Percentiles rank a stretch among this genome's conserved stretches.
Conservation (phyloP, 2,113 vertebrate genomes). For the Arenaria interpres region DNA sequence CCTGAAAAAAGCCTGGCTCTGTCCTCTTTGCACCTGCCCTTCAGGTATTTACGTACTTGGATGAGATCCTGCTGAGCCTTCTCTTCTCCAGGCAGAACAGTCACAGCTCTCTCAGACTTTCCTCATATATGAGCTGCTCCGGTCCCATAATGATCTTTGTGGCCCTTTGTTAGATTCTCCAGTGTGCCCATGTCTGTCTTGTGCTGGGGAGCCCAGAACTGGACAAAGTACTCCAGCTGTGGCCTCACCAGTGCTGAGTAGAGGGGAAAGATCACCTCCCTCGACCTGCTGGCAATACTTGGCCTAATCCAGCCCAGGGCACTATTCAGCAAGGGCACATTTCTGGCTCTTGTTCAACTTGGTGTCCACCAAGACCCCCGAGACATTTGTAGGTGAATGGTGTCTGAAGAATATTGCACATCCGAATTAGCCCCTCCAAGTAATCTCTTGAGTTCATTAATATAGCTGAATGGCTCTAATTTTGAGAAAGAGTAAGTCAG, state of each 20-base stretch:
- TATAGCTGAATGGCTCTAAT: background rate
- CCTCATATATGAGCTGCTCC: background rate
- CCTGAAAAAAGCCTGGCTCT: background rate
- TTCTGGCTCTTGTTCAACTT: background rate
- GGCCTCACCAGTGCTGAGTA: background rate
- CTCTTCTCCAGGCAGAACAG: background rate
- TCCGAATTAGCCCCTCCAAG: background rate
- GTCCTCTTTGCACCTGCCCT: background rate
- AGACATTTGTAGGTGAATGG: background rate
- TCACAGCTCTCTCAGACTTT: background rate
- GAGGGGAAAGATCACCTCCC: too few relatives aligned
- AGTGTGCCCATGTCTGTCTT: background rate
- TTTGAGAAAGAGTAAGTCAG: background rate
- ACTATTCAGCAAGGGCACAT: too few relatives aligned
- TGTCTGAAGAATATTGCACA: background rate
- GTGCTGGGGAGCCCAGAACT: background rate
- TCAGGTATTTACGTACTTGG: background rate
- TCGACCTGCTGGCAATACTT: background rate
- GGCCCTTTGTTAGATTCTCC: background rate
- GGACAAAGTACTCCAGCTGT: background rate
- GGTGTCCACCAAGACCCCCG: background rate
- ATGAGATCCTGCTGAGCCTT: background rate
- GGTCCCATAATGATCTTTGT: background rate
- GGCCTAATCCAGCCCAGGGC: background rate
- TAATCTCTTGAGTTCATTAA: background rate